Percentiles rank a stretch among this genome's conserved stretches.
These are phyloP conservation scores for Sebastes glaucus DNA, from an alignment of 2,797 vertebrate genomes.

Conservation along the genomic window DNA sequence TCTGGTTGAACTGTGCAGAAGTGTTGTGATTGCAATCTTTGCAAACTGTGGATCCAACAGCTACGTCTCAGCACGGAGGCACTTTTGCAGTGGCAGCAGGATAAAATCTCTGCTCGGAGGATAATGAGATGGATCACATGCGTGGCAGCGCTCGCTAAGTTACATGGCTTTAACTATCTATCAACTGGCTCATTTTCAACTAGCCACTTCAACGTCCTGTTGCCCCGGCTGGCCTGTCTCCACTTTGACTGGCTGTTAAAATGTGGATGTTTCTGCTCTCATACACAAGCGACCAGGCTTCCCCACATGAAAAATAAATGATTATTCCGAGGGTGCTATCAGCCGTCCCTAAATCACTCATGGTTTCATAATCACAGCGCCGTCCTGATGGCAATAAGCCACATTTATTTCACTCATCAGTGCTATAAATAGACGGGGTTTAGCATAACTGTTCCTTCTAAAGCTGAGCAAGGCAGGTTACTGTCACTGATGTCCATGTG, in stretches of 20 bases:
- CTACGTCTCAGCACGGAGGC: conserved; percentile 42
- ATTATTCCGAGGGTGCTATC: conserved; percentile 46
- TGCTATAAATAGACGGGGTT: conserved; percentile 54
- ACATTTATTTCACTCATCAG: conserved; percentile 56
- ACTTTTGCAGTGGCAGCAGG: conserved; percentile 63
- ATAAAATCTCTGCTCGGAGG: conserved; percentile 63
- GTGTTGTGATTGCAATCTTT: conserved; percentile 46
- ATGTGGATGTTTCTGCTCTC: conserved; percentile 24
- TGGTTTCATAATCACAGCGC: conserved; percentile 45
- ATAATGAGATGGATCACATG: conserved; percentile 76
- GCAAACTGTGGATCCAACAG: conserved; percentile 50
- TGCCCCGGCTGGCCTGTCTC: conserved; percentile 19
- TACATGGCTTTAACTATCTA: conserved; percentile 69
- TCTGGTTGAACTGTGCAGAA: conserved; percentile 31
- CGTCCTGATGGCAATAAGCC: conserved; percentile 47
- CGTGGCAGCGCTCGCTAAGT: conserved; percentile 63
- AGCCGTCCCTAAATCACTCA: conserved; percentile 51
- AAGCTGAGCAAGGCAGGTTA: conserved; percentile 32
- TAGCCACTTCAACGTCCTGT: conserved; percentile 51
- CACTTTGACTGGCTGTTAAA: conserved; percentile 51
- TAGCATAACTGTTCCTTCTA: conserved; percentile 25
- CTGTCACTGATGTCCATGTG: conserved; percentile 28
- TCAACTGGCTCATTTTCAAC: conserved; percentile 60
- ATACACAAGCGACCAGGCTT: not conserved
- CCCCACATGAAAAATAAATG: conserved; percentile 44